A percentile compares a stretch with the other conserved stretches of the same genome.
phyloP scores from a whole-genome alignment of 2,888 invertebrate genomes.

The Campoletis raptor region DNA sequence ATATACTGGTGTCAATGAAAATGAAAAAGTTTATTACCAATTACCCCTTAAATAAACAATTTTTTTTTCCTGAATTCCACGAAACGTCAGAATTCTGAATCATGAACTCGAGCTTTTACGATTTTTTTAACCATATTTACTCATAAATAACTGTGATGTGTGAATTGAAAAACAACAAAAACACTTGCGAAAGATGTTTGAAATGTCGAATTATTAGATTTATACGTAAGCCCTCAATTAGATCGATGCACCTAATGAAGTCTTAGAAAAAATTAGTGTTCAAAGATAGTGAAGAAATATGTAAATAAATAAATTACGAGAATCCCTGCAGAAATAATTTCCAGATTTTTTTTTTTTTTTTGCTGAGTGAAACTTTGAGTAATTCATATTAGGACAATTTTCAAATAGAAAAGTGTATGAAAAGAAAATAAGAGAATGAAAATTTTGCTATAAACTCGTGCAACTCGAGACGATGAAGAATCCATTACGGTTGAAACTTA shows the following conservation, averaged over 20 bases:
- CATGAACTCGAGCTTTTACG: too few species aligned
- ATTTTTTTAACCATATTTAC: too few species aligned
- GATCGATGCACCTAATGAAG: not conserved
- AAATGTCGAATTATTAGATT: too few species aligned
- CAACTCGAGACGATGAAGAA: not conserved
- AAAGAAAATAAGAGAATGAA: not conserved
- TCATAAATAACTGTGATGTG: too few species aligned
- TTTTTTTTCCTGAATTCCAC: too few species aligned
- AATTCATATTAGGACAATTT: not conserved
- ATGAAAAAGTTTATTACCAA: too few species aligned
- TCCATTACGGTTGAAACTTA: constrained; percentile 33
- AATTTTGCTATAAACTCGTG: not conserved
- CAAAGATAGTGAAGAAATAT: not conserved
- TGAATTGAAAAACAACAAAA: too few species aligned
- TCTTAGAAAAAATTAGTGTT: not conserved
- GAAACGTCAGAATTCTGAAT: too few species aligned
- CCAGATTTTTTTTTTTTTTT: not conserved
- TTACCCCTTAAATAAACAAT: too few species aligned
- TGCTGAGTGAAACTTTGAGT: not conserved
- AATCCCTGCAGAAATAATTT: not conserved
- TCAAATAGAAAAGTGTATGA: not conserved
- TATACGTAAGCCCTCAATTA: too few species aligned
- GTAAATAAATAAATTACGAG: not conserved
- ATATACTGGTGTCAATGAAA: too few species aligned
- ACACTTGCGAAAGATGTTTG: too few species aligned